These are phyloP conservation scores for Spicauda simplicius DNA, from an alignment of 2,888 invertebrate species.

Conservation along the genomic window DNA sequence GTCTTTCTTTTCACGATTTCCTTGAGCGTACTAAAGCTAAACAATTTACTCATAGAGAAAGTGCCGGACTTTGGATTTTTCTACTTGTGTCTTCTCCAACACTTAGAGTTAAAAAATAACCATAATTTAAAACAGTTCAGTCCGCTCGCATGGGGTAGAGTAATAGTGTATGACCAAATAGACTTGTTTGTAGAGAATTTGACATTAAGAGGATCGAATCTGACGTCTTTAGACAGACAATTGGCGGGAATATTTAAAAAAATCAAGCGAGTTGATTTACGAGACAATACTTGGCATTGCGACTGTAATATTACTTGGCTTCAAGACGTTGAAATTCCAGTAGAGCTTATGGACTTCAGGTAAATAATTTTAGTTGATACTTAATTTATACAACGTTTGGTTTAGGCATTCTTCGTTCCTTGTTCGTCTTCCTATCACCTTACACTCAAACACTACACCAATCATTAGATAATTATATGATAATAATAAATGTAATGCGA, in stretches of 20 bases:
- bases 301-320: constrained; percentile 85
- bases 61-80: constrained; percentile 83
- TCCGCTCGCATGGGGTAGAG: constrained; percentile 64
- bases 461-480: too few relatives aligned
- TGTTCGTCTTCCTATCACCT: too few relatives aligned
- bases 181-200: constrained; percentile 70
- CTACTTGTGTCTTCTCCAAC: constrained; percentile 74
- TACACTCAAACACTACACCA: too few relatives aligned
- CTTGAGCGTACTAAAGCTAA: constrained; percentile 81
- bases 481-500: too few relatives aligned
- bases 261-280: constrained; percentile 75
- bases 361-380: too few relatives aligned
- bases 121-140: constrained; percentile 76
- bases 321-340: constrained; percentile 63
- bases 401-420: too few relatives aligned
- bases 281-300: constrained; percentile 86
- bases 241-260: constrained; percentile 73
- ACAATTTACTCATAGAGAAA: constrained; percentile 79
- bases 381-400: too few relatives aligned
- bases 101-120: constrained; percentile 82
- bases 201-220: constrained; percentile 69
- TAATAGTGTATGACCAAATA: constrained; percentile 60
- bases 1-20: constrained; percentile 76
- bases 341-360: too few relatives aligned
- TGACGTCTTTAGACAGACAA: constrained; percentile 63